Evolutionary conservation across 2,888 invertebrate genomes (phyloP).

Genomic region (Yponomeuta evonymella): DNA sequence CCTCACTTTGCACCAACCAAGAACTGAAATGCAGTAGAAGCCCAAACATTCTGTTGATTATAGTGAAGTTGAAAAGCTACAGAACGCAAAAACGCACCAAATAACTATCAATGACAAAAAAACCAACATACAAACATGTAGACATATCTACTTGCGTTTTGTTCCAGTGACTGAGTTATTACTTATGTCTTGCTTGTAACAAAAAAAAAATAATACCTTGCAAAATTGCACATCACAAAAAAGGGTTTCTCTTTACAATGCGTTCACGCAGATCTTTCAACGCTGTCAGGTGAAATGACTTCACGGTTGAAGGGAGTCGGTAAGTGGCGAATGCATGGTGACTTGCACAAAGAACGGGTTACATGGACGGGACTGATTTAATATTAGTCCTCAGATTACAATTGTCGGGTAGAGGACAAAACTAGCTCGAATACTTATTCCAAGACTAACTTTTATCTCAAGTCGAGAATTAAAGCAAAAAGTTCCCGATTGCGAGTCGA

Average conservation of each 20-base stretch:
- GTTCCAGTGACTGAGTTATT: no score
- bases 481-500: background rate
- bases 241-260: background rate
- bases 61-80: no score
- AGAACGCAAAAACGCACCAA: no score
- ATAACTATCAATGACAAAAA: no score
- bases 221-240: background rate
- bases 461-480: background rate
- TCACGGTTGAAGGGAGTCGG: slow-evolving; percentile 36
- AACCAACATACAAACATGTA: no score
- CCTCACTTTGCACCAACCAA: no score
- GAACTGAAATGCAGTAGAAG: no score
- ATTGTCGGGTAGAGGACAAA: no score
- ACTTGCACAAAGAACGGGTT: slow-evolving; percentile 28
- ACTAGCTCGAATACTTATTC: background rate
- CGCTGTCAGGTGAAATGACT: slow-evolving; percentile 41
- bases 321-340: slow-evolving; percentile 30
- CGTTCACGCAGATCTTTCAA: slow-evolving; percentile 35
- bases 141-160: no score
- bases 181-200: background rate
- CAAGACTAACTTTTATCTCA: background rate
- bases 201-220: background rate
- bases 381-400: no score
- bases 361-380: background rate
- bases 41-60: no score